A percentile compares a stretch with the other conserved stretches of the same genome.
These are phyloP conservation scores for Nicator chloris DNA, from an alignment of 2,113 vertebrate species.

Conservation along the genomic window DNA sequence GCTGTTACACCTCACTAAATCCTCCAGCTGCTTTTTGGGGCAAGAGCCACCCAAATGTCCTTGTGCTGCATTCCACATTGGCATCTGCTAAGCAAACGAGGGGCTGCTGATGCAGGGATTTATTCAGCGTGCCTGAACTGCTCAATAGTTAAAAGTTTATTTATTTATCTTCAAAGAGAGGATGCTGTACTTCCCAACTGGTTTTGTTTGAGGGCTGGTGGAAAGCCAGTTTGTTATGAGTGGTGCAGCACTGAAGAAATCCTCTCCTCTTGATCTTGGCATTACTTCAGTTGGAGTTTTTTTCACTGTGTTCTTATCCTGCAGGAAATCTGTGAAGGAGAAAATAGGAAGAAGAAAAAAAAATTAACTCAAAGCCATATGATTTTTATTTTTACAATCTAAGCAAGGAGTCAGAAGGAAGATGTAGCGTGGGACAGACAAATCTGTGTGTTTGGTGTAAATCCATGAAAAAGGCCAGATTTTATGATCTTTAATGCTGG, in stretches of 20 bases:
- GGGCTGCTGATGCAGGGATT: background rate
- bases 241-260: background rate
- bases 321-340: slow-evolving; percentile 52
- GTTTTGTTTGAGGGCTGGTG: slow-evolving; percentile 52
- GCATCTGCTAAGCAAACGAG: background rate
- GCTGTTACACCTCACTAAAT: background rate
- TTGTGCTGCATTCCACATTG: background rate
- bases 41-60: background rate
- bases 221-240: slow-evolving; percentile 29
- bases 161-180: slow-evolving; percentile 48
- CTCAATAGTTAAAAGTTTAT: background rate
- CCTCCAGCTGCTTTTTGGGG: background rate
- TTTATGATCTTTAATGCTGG: background rate
- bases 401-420: background rate
- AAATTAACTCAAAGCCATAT: background rate
- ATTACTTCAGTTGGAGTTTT: slow-evolving; percentile 21
- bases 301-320: slow-evolving; percentile 5
- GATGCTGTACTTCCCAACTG: slow-evolving; percentile 31
- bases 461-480: background rate
- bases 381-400: slow-evolving; percentile 5
- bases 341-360: slow-evolving; percentile 36
- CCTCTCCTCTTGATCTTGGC: slow-evolving; percentile 49
- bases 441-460: background rate
- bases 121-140: background rate
- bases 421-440: background rate